Evolutionary conservation across 2,113 vertebrate species (phyloP).

Genomic region (Tichodroma muraria): DNA sequence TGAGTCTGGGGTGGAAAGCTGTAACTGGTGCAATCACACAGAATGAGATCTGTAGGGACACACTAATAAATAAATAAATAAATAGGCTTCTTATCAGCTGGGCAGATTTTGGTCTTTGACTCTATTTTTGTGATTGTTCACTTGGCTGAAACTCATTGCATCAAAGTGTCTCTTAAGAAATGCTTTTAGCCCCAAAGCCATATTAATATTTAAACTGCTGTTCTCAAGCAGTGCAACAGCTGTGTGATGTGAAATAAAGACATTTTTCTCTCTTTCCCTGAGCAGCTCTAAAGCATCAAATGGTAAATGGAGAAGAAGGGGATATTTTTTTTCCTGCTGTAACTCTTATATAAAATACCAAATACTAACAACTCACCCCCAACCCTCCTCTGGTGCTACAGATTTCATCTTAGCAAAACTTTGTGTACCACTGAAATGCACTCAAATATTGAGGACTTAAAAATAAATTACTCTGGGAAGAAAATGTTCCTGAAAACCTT

Average conservation of each 20-base stretch:
- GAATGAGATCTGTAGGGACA: background rate
- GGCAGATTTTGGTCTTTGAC: background rate
- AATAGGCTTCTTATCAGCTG: background rate
- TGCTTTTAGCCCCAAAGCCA: background rate
- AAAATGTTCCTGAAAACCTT: background rate
- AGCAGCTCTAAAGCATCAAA: background rate
- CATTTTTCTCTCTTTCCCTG: conserved; percentile 9
- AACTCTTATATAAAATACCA: background rate
- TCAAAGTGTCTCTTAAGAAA: conserved; percentile 11
- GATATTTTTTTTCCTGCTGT: background rate
- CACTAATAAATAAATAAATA: background rate
- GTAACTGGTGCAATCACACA: background rate
- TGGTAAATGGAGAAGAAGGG: background rate
- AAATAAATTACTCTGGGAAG: background rate
- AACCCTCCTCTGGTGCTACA: background rate
- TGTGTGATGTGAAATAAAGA: conserved; percentile 48
- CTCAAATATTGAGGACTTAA: background rate
- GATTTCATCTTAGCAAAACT: background rate
- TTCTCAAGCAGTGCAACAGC: conserved; percentile 39
- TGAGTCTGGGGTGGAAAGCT: background rate
- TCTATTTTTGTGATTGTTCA: background rate
- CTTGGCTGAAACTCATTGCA: background rate
- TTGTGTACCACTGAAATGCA: background rate
- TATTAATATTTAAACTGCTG: conserved; percentile 52
- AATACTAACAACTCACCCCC: background rate